Evolutionary conservation across 2,888 invertebrate genomes (phyloP).

Genomic region (Megastigmus dorsalis): DNA sequence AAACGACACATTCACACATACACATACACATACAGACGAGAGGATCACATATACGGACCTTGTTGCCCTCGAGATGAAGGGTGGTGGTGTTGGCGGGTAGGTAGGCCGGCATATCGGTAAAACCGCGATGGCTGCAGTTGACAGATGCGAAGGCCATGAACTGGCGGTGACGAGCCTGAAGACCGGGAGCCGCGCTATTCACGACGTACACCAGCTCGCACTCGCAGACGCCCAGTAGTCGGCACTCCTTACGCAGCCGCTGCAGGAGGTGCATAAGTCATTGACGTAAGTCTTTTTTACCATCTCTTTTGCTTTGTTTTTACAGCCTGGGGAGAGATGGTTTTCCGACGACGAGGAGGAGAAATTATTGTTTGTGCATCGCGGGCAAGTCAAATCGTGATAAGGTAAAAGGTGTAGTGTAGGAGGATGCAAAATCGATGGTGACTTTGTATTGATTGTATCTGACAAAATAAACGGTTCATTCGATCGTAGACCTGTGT

Average conservation of each 20-base stretch:
- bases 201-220: slow-evolving; percentile 82
- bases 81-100: slow-evolving; percentile 82
- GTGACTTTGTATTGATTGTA: no score
- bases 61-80: slow-evolving; percentile 80
- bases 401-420: no score
- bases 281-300: not conserved
- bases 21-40: not conserved
- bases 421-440: no score
- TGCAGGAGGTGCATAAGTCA: slow-evolving; percentile 62
- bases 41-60: slow-evolving; percentile 75
- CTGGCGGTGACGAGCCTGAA: slow-evolving; percentile 58
- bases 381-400: no score
- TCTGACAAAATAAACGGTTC: no score
- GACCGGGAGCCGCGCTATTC: slow-evolving; percentile 72
- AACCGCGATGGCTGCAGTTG: slow-evolving; percentile 79
- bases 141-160: slow-evolving; percentile 82
- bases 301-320: not conserved
- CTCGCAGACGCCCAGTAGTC: slow-evolving; percentile 74
- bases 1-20: not conserved
- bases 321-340: not conserved
- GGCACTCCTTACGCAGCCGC: slow-evolving; percentile 79
- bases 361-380: no score
- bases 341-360: no score
- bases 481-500: no score
- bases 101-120: slow-evolving; percentile 78